A percentile compares a stretch with the other conserved stretches of the same genome.
phyloP scores from a whole-genome alignment of 2,888 invertebrate genomes.

The Linnaemya tessellans region DNA sequence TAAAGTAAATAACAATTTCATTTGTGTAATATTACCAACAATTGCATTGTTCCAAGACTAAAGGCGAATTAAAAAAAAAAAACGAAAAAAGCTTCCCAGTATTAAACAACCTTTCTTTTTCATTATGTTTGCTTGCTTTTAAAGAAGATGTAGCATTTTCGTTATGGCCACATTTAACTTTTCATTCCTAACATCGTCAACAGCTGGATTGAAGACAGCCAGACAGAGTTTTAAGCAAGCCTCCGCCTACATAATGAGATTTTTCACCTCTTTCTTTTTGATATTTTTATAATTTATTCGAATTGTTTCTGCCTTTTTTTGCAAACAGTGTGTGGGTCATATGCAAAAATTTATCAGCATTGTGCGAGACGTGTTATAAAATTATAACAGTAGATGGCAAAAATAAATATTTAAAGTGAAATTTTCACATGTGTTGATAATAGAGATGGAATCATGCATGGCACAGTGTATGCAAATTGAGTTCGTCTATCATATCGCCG shows the following conservation, averaged over 20 bases:
- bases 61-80: background rate
- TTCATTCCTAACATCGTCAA: constrained; percentile 11
- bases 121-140: background rate
- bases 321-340: constrained; percentile 52
- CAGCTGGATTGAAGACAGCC: constrained; percentile 28
- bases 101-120: constrained; percentile 44
- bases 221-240: background rate
- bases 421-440: constrained; percentile 19
- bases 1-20: constrained; percentile 4
- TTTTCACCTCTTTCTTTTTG: constrained; percentile 46
- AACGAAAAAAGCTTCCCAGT: constrained; percentile 29
- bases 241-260: constrained; percentile 35
- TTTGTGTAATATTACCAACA: constrained; percentile 23
- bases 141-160: constrained; percentile 11
- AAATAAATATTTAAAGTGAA: constrained; percentile 46
- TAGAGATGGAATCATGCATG: background rate
- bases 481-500: no score
- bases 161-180: constrained; percentile 8
- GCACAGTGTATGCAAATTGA: no score
- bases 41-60: constrained; percentile 25
- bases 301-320: constrained; percentile 13
- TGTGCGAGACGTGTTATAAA: constrained; percentile 3
- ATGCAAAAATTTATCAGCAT: constrained; percentile 48
- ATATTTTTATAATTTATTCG: background rate
- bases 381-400: constrained; percentile 30